These are phyloP conservation scores for Chamaea fasciata DNA, from an alignment of 2,113 vertebrate genomes.

Conservation along the genomic window DNA sequence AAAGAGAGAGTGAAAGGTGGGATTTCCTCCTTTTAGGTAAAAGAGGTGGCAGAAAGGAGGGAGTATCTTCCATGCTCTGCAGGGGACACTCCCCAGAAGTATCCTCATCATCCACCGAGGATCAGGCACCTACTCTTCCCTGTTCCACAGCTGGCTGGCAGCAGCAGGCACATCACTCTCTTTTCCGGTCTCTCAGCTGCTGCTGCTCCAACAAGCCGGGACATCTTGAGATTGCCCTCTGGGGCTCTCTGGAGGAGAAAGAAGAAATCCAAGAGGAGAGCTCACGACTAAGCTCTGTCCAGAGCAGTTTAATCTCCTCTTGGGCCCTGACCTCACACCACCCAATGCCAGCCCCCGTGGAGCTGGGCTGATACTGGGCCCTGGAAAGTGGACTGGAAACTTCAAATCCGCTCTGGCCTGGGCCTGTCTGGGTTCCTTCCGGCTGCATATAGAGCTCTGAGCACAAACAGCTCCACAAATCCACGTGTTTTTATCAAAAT, in stretches of 20 bases:
- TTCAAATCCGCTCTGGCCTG: not conserved
- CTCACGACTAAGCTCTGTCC: accelerated
- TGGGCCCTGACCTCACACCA: not conserved
- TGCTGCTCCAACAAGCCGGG: too few relatives aligned
- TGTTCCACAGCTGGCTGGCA: not conserved
- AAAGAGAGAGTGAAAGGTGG: accelerated
- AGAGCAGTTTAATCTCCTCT: not conserved
- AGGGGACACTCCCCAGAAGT: not conserved
- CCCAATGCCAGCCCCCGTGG: not conserved
- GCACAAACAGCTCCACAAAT: not conserved
- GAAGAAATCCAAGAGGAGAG: not conserved
- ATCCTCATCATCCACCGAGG: accelerated
- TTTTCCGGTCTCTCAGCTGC: not conserved
- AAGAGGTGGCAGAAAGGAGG: not conserved
- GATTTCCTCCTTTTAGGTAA: not conserved
- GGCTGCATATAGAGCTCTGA: not conserved
- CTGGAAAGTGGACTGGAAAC: not conserved
- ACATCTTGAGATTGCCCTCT: not conserved
- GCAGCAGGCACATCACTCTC: not conserved
- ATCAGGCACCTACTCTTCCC: not conserved
- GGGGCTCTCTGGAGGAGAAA: not conserved
- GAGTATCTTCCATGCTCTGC: not conserved
- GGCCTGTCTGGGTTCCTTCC: not conserved
- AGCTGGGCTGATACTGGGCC: not conserved
- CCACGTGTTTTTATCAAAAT: not conserved